Base-by-base conservation (phyloP, 2,888 invertebrate species). In the Nomada hirtipes region DNA sequence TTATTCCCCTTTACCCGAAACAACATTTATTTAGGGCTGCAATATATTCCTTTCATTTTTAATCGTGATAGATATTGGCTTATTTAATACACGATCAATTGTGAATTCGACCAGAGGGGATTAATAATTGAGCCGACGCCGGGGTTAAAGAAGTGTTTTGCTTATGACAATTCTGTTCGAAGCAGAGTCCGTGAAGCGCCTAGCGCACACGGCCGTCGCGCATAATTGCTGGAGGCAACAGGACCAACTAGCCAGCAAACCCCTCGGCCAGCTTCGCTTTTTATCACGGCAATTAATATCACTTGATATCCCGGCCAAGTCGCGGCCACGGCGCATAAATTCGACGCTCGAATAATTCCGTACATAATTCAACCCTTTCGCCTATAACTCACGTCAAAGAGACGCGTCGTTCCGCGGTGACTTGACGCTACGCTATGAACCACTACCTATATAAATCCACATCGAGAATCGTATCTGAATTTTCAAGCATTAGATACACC, bases 361-460 rank as follows among this genome's bases (percentile, higher is more conserved):
- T 87, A 89, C 91, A 93, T 93, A 93, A 93, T 89, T 93, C 92
- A 93, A 93, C 93, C 93, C 93, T 93, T 93, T 92, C 85, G 79
- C 90, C 88, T 89, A 90, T 93, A 92, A 93, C 87, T 93, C 93
- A 93, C 84, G 71, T 81, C 79, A 76, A 73, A 82, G 84, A 74
- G 85, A 82, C 81, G 85, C 87, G 87, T 85, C 71, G 84, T 70
- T 85, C 83, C 26, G 53, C 70, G 50, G 74, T 88, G 88, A 88
- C 84, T 89, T 64, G 83, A 79, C 86, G 82, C 36, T 53, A 15
- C 29, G 26, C 55, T 18, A 23, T 3, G 20, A 20, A 20, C 26
- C 36, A 36, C 36, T 36, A 7, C 36, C 36, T 36, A 36, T 36
- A 7, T 36, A 36, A 7, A 36, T 36, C 7, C 36, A 36, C 36